Percentiles rank a stretch among this genome's conserved stretches.
phyloP scores from a whole-genome alignment of 2,797 vertebrate species.

The Natrix natrix region DNA sequence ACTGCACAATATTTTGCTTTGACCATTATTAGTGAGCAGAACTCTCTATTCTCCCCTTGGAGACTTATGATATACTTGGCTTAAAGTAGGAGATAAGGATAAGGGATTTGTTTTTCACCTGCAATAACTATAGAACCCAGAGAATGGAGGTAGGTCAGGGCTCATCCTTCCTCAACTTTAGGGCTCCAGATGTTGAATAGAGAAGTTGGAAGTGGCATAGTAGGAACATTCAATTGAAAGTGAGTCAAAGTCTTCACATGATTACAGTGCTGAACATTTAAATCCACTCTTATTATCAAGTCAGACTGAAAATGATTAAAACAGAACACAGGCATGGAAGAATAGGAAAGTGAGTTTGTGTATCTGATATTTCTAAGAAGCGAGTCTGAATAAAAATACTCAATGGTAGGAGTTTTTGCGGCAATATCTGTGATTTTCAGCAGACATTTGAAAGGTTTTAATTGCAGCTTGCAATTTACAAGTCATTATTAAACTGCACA shows the following conservation, averaged over 20 bases:
- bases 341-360: conserved; percentile 2
- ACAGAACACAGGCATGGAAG: background rate
- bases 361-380: background rate
- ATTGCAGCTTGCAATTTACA: conserved; percentile 17
- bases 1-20: background rate
- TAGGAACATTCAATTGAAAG: background rate
- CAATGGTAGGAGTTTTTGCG: background rate
- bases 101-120: background rate
- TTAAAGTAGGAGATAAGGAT: background rate
- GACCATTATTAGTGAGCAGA: background rate
- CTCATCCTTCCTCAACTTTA: background rate
- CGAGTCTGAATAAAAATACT: conserved; percentile 3
- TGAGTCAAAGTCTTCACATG: background rate
- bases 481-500: conserved; percentile 1
- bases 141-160: background rate
- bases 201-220: background rate
- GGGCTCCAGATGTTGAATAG: background rate
- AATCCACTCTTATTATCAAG: background rate
- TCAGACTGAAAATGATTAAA: background rate
- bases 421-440: conserved; percentile 8
- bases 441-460: conserved; percentile 19
- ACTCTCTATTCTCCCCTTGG: background rate
- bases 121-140: background rate
- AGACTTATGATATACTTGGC: background rate
- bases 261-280: background rate